Percentiles rank a stretch among this genome's conserved stretches.
phyloP scores from a whole-genome alignment of 1,140 invertebrate species.

The Hylyphantes graminicola region DNA sequence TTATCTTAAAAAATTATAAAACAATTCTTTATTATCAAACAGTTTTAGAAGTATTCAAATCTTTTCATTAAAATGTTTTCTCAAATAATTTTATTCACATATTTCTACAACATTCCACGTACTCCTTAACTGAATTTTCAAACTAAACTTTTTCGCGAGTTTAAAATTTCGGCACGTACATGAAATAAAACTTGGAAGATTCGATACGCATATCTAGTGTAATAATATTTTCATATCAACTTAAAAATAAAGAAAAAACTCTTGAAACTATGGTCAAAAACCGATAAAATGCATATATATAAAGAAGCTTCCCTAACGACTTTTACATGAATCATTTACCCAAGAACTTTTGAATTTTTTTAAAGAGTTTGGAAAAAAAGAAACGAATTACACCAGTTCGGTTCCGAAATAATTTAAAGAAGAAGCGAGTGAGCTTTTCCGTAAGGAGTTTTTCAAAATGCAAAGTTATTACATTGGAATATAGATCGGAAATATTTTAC shows the following conservation, averaged over 20 bases:
- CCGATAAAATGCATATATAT: neutral
- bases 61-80: too few species aligned
- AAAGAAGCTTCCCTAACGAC: neutral
- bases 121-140: too few species aligned
- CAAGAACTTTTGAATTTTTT: neutral
- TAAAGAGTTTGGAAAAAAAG: neutral
- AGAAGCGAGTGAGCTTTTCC: neutral
- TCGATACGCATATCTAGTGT: too few species aligned
- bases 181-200: too few species aligned
- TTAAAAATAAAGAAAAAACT: neutral
- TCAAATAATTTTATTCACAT: too few species aligned
- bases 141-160: too few species aligned
- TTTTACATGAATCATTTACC: neutral
- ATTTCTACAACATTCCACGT: too few species aligned
- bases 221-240: neutral
- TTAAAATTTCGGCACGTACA: too few species aligned
- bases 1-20: too few species aligned
- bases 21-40: too few species aligned
- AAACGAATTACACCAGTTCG: constrained; percentile 7
- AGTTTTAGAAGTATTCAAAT: too few species aligned
- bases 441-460: constrained; percentile 1
- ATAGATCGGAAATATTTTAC: constrained; percentile 19
- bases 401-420: constrained; percentile 6
- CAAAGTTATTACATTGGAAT: constrained; percentile 27
- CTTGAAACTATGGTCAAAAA: neutral